These are phyloP conservation scores for Scomber colias DNA, from an alignment of 2,113 vertebrate genomes.

Conservation along the genomic window DNA sequence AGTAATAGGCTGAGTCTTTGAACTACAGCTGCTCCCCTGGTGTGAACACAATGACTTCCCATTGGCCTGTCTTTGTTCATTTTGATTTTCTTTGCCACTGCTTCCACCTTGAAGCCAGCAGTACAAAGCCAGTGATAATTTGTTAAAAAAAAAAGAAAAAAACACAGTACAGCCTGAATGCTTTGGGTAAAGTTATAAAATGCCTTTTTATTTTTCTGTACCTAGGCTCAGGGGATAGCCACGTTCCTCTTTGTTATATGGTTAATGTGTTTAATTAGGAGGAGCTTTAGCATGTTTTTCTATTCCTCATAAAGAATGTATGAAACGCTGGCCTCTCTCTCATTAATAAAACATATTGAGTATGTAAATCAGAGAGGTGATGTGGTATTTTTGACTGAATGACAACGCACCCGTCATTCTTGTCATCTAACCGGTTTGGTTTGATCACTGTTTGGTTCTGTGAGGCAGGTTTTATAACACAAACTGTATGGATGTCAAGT, in stretches of 20 bases:
- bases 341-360: constrained; percentile 52
- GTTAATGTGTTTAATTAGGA: constrained; percentile 45
- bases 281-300: constrained; percentile 36
- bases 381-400: constrained; percentile 34
- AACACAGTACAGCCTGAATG: not conserved
- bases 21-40: constrained; percentile 30
- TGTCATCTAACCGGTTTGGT: not conserved
- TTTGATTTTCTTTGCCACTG: constrained; percentile 13
- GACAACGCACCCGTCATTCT: not conserved
- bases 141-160: too few relatives aligned
- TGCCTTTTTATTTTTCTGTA: constrained; percentile 16
- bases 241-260: constrained; percentile 30
- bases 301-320: constrained; percentile 57
- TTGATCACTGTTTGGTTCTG: not conserved
- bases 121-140: not conserved
- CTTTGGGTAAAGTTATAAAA: constrained; percentile 6
- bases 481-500: not conserved
- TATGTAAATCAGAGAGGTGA: constrained; percentile 34
- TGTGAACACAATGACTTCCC: constrained; percentile 24
- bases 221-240: constrained; percentile 6
- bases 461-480: constrained; percentile 17
- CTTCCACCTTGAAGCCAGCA: not conserved
- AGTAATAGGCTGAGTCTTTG: constrained; percentile 26
- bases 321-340: constrained; percentile 46
- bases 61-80: constrained; percentile 6